phyloP scores from a whole-genome alignment of 2,113 vertebrate genomes.

The Anarhynchus alexandrinus region DNA sequence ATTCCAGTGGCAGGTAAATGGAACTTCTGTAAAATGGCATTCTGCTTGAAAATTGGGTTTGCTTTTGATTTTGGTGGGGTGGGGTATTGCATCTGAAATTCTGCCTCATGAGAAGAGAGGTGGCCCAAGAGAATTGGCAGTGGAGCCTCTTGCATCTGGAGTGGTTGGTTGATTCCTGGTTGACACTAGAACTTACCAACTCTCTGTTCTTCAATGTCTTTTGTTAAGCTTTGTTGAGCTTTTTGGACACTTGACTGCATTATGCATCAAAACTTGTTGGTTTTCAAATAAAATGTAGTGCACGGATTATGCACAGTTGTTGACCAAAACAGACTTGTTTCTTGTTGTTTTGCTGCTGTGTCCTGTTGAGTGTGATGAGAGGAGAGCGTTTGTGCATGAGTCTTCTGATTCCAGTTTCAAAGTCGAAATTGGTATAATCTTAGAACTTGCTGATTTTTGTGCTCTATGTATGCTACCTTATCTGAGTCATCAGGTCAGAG shows the following conservation, averaged over 20 bases:
- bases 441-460: not conserved
- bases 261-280: not conserved
- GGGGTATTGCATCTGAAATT: not conserved
- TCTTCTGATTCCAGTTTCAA: not conserved
- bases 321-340: not conserved
- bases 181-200: not conserved
- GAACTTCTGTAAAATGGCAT: not conserved
- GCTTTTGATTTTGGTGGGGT: not conserved
- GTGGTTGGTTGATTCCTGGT: not conserved
- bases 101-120: not conserved
- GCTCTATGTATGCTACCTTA: not conserved
- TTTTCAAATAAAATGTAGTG: not conserved
- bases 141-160: not conserved
- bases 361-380: not conserved
- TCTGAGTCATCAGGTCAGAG: not conserved
- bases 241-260: not conserved
- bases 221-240: not conserved
- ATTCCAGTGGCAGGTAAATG: not conserved
- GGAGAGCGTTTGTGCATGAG: not conserved
- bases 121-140: not conserved
- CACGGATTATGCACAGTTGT: fast-evolving
- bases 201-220: not conserved
- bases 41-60: not conserved
- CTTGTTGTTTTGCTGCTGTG: not conserved
- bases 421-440: not conserved